Conservation (phyloP, 2,797 vertebrate genomes). For the Sciurus vulgaris region DNA sequence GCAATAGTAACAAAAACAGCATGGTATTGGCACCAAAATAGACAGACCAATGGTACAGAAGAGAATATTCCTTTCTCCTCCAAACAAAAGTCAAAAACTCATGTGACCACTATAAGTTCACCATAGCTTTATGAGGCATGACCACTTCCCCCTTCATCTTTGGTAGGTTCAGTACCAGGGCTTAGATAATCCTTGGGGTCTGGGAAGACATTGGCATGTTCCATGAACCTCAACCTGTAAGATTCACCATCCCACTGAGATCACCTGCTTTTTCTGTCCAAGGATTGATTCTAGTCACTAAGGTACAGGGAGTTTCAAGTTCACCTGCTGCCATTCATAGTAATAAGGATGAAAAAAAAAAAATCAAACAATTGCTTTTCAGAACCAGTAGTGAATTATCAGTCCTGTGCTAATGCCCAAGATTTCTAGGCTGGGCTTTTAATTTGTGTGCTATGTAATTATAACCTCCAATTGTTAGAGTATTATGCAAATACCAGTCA, state of each 20-base stretch:
- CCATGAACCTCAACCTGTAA: background rate
- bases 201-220: background rate
- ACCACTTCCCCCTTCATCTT: background rate
- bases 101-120: background rate
- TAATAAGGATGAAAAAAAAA: background rate
- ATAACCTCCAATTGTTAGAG: background rate
- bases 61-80: background rate
- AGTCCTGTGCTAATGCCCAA: background rate
- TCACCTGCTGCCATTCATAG: background rate
- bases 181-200: slow-evolving; percentile 5
- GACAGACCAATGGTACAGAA: too few species aligned
- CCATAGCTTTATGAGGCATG: background rate
- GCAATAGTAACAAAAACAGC: too few species aligned
- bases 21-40: too few species aligned
- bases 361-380: background rate
- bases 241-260: background rate
- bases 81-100: background rate
- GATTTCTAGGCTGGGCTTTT: background rate
- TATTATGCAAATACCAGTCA: slow-evolving; percentile 4
- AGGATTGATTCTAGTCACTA: background rate
- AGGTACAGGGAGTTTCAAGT: background rate
- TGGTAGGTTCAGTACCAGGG: background rate
- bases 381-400: background rate
- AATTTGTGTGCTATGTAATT: slow-evolving; percentile 33
- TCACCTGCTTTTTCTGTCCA: background rate